Percentiles rank a stretch among this genome's conserved stretches.
phyloP scores from a whole-genome alignment of 1,140 invertebrate genomes.

The Drosophila tsacasi region DNA sequence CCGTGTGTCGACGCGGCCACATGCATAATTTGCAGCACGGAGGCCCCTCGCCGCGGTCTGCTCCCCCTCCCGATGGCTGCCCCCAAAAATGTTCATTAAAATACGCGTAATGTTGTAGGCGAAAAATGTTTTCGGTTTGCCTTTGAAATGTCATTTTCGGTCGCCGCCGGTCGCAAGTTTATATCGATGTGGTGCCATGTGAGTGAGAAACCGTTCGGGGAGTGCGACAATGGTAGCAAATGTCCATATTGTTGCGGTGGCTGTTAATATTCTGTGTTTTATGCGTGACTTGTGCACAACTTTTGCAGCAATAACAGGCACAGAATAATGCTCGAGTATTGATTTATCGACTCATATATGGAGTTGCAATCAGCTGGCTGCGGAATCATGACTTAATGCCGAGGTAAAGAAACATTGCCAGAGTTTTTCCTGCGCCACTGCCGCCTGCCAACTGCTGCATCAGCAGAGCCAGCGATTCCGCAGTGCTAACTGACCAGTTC shows the following conservation, averaged over 20 bases:
- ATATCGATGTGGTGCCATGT: constrained; percentile 8
- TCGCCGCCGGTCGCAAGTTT: constrained; percentile 37
- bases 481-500: constrained; percentile 46
- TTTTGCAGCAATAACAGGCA: constrained; percentile 3
- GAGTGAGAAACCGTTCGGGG: neutral
- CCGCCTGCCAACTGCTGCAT: constrained; percentile 36
- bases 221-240: constrained; percentile 9
- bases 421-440: constrained; percentile 8
- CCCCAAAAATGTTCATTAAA: constrained; percentile 70
- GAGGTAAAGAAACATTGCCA: constrained; percentile 62
- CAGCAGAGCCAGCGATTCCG: constrained; percentile 37
- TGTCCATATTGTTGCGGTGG: constrained; percentile 44
- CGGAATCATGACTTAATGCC: neutral
- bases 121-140: constrained; percentile 70
- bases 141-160: constrained; percentile 67
- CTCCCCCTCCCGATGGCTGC: constrained; percentile 1
- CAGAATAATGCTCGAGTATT: constrained; percentile 29
- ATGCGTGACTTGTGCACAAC: constrained; percentile 7
- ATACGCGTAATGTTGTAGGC: constrained; percentile 70
- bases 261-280: constrained; percentile 29
- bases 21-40: constrained; percentile 65
- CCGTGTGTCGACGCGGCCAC: constrained; percentile 54
- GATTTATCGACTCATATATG: constrained; percentile 19
- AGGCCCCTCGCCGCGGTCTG: neutral
- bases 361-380: constrained; percentile 5